Percentiles rank a stretch among this genome's conserved stretches.
Conservation (phyloP, 2,113 vertebrate species). For the Peromyscus californicus region DNA sequence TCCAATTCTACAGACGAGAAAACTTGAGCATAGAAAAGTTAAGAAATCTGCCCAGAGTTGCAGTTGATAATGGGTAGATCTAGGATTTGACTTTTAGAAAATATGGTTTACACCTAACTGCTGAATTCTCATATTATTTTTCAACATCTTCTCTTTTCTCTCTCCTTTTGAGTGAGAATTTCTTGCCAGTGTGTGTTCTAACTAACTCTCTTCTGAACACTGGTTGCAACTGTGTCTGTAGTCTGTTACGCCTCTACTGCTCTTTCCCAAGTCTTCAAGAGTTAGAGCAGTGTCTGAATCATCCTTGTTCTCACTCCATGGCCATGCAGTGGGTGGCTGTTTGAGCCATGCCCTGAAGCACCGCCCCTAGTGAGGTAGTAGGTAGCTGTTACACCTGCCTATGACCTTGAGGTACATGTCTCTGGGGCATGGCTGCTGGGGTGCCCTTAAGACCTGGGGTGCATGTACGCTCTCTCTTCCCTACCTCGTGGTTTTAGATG, state of each 20-base stretch:
- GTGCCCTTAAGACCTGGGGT: no score
- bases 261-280: not conserved
- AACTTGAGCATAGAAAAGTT: not conserved
- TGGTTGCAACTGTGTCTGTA: not conserved
- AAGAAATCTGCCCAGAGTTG: not conserved
- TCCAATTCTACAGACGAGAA: not conserved
- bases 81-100: not conserved
- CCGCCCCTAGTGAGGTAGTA: no score
- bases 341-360: no score
- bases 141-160: not conserved
- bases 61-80: not conserved
- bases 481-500: no score
- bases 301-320: not conserved
- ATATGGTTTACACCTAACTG: not conserved
- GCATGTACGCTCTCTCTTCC: no score
- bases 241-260: not conserved
- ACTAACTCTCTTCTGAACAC: not conserved
- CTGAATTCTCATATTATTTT: not conserved
- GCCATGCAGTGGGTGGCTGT: no score
- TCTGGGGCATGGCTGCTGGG: no score
- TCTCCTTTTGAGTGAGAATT: not conserved
- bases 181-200: no score
- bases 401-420: no score
- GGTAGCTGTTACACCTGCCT: no score
- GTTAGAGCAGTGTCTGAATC: not conserved